phyloP scores from a whole-genome alignment of 2,888 invertebrate species.

The Dasypolia templi region DNA sequence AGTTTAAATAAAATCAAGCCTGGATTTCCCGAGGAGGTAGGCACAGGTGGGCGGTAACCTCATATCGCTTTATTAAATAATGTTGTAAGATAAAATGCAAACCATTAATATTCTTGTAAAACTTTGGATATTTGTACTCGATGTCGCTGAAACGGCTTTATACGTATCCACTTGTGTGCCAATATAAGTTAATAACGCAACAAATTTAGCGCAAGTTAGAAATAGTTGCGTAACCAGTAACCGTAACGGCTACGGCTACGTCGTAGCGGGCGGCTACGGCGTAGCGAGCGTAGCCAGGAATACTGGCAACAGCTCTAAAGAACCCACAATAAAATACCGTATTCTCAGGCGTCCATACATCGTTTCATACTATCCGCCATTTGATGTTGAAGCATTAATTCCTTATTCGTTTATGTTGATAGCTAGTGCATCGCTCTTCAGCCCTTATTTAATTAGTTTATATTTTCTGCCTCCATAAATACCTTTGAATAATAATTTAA shows the following conservation, averaged over 20 bases:
- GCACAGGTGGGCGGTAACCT: too few species aligned
- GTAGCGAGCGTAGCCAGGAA: conserved; percentile 19
- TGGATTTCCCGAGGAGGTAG: background rate
- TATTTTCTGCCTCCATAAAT: background rate
- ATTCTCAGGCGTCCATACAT: conserved; percentile 6
- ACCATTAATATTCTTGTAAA: background rate
- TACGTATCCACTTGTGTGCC: too few species aligned
- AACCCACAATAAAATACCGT: conserved; percentile 12
- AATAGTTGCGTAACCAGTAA: conserved; percentile 24
- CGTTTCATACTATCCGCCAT: conserved; percentile 12
- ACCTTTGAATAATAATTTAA: conserved; percentile 4
- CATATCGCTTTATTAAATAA: background rate
- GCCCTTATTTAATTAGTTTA: background rate
- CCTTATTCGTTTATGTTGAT: conserved; percentile 38
- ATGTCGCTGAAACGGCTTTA: background rate
- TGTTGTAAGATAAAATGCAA: background rate
- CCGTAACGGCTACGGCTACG: background rate
- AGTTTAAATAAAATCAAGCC: background rate
- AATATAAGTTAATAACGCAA: conserved; percentile 5
- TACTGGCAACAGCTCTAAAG: background rate
- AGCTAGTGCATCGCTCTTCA: conserved; percentile 5
- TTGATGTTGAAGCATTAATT: conserved; percentile 23
- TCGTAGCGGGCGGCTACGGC: conserved; percentile 19
- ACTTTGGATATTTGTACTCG: background rate
- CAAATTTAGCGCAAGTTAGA: conserved; percentile 13